These are phyloP conservation scores for Xyrauchen texanus DNA, from an alignment of 2,113 vertebrate species.

Conservation along the genomic window DNA sequence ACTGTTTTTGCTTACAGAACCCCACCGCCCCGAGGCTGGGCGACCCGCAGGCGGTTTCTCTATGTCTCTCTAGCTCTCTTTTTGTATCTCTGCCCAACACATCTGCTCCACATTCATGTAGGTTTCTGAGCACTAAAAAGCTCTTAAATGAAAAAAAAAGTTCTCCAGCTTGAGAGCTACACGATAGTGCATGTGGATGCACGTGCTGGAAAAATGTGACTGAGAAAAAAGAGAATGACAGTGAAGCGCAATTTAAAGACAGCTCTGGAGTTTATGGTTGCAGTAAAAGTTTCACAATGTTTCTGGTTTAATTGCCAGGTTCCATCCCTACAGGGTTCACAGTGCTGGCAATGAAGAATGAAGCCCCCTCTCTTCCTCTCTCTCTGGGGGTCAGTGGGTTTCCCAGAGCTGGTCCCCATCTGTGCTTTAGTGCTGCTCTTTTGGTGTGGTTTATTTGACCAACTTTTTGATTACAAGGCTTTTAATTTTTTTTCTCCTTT, in stretches of 20 bases:
- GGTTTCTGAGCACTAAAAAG: not conserved
- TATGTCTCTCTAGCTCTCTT: conserved; percentile 5
- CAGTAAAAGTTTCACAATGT: conserved; percentile 46
- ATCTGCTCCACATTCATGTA: conserved; percentile 46
- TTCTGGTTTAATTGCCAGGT: conserved; percentile 42
- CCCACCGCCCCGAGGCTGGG: conserved; percentile 40
- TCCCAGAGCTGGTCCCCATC: conserved; percentile 30
- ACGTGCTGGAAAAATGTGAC: conserved; percentile 52
- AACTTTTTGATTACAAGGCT: conserved; percentile 15
- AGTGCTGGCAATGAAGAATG: conserved; percentile 11
- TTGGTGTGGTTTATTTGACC: conserved; percentile 20
- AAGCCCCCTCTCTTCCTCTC: not conserved
- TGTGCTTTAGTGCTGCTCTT: conserved; percentile 13
- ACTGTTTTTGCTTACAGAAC: conserved; percentile 62
- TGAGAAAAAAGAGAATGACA: conserved; percentile 3
- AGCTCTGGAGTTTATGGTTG: conserved; percentile 33
- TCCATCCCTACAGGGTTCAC: conserved; percentile 31
- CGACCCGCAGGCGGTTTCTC: conserved; percentile 47
- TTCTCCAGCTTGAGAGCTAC: not conserved
- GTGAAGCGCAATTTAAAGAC: conserved; percentile 18
- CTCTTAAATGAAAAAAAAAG: conserved; percentile 31
- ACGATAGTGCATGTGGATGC: conserved; percentile 11
- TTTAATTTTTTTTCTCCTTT: not conserved
- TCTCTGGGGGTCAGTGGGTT: conserved; percentile 26
- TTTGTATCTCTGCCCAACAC: not conserved